These are phyloP conservation scores for Drosophila erecta DNA, from an alignment of 1,140 invertebrate species.

Conservation along the genomic window DNA sequence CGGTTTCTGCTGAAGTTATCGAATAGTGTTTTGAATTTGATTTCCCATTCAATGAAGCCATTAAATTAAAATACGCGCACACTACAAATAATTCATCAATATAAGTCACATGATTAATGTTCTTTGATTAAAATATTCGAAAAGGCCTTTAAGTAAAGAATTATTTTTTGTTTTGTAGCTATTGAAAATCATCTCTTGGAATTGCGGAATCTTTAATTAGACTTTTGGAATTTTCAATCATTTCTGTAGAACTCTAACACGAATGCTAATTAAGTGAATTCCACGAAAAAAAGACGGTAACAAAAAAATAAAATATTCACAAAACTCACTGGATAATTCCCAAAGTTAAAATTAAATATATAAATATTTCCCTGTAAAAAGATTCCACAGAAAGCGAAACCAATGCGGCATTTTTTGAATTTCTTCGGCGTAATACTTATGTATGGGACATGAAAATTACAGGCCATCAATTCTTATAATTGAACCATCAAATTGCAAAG, in stretches of 20 bases:
- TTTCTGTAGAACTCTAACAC: slow-evolving; percentile 2
- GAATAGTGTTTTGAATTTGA: not conserved
- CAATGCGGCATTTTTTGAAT: slow-evolving; percentile 11
- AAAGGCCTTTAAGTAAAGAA: not conserved
- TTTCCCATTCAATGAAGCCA: not conserved
- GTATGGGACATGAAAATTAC: slow-evolving; percentile 28
- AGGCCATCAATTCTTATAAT: slow-evolving; percentile 35
- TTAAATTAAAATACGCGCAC: not conserved
- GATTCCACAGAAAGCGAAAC: slow-evolving; percentile 6
- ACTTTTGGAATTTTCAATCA: slow-evolving; percentile 6
- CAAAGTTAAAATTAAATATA: not conserved
- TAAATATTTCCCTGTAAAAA: not conserved
- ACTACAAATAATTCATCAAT: not conserved
- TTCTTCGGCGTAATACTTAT: slow-evolving; percentile 1
- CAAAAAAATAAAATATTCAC: not conserved
- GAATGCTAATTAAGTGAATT: slow-evolving; percentile 15
- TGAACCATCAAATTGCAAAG: slow-evolving; percentile 38
- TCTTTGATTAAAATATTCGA: not conserved
- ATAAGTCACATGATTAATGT: not conserved
- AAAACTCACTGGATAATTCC: not conserved
- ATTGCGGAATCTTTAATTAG: not conserved
- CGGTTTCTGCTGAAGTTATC: slow-evolving; percentile 1
- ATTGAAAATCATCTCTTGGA: too few species aligned
- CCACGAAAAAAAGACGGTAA: not conserved
- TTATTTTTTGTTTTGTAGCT: not conserved